Percentiles rank a stretch among this genome's conserved stretches.
Evolutionary conservation across 2,888 invertebrate genomes (phyloP).

Genomic region (Allolobophora icterica): DNA sequence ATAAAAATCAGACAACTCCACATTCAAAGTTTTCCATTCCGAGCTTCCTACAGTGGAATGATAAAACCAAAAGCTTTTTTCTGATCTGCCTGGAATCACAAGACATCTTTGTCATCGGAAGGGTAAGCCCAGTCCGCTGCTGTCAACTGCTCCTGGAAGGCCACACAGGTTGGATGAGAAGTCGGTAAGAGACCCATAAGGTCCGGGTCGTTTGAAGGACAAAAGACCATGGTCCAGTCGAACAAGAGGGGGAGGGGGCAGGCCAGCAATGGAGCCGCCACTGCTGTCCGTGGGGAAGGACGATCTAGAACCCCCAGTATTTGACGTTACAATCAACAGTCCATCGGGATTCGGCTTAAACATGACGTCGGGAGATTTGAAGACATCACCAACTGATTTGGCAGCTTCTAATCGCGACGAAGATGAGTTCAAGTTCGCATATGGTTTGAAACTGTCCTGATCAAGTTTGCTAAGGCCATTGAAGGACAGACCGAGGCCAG

Average conservation of each 20-base stretch:
- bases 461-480: slow-evolving; percentile 22
- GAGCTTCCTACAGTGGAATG: slow-evolving; percentile 11
- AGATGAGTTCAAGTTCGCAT: neutral
- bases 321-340: slow-evolving; percentile 13
- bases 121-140: neutral
- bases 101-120: neutral
- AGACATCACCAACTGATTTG: neutral
- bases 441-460: slow-evolving; percentile 23
- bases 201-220: slow-evolving; percentile 19
- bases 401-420: neutral
- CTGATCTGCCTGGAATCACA: neutral
- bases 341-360: slow-evolving; percentile 25
- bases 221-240: slow-evolving; percentile 12
- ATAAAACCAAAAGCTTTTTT: neutral
- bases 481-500: slow-evolving; percentile 1
- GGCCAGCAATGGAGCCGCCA: neutral
- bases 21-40: neutral
- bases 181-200: slow-evolving; percentile 1
- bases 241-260: slow-evolving; percentile 19
- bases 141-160: slow-evolving; percentile 24
- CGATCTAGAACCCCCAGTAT: neutral
- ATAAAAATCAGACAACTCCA: slow-evolving; percentile 3
- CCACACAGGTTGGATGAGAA: slow-evolving; percentile 26
- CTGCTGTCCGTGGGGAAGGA: neutral
- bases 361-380: neutral